phyloP scores from a whole-genome alignment of 2,113 vertebrate genomes.

The Macroglossus sobrinus region DNA sequence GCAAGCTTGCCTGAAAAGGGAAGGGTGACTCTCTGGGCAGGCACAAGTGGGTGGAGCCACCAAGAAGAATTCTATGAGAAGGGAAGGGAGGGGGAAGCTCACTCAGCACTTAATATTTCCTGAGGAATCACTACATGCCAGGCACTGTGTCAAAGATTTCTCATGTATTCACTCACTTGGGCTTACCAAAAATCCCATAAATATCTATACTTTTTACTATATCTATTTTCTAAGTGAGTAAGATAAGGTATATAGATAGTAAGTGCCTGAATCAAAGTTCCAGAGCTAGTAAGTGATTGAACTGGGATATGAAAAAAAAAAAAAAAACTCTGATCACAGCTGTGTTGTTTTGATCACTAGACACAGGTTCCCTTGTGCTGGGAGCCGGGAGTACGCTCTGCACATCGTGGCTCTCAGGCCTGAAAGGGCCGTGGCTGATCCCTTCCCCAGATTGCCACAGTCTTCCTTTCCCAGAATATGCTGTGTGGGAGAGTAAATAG shows the following conservation, averaged over 20 bases:
- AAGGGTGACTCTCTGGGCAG: neutral
- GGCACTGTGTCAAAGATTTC: neutral
- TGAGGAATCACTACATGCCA: neutral
- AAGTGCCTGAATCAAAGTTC: neutral
- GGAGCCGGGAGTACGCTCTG: neutral
- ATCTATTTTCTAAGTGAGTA: neutral
- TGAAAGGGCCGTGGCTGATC: neutral
- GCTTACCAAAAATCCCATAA: neutral
- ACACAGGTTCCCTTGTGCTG: neutral
- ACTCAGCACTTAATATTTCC: neutral
- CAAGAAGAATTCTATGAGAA: neutral
- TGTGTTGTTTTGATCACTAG: neutral
- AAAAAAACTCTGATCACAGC: neutral
- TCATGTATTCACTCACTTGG: neutral
- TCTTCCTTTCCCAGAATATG: constrained; percentile 60
- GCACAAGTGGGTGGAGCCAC: neutral
- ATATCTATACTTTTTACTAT: neutral
- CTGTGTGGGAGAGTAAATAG: constrained; percentile 70
- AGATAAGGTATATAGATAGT: neutral
- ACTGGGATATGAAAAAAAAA: neutral
- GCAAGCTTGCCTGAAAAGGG: neutral
- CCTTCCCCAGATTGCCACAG: neutral
- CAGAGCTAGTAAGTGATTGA: neutral
- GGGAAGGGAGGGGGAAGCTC: neutral
- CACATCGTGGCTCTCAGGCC: neutral